These are phyloP conservation scores for Drosophila leontia DNA, from an alignment of 1,140 invertebrate species.

Conservation along the genomic window DNA sequence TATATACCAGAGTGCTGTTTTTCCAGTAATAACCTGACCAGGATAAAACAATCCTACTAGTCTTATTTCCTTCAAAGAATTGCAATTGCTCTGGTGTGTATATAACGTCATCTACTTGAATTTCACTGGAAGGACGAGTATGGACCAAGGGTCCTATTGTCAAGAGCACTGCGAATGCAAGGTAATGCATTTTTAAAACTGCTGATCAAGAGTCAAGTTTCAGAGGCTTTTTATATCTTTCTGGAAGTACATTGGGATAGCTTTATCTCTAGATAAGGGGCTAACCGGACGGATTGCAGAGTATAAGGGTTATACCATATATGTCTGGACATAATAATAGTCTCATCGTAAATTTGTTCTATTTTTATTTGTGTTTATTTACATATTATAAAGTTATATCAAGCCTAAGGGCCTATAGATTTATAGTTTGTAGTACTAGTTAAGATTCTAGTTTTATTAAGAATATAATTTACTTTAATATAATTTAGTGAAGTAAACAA, in stretches of 20 bases:
- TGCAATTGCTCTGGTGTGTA: constrained; percentile 19
- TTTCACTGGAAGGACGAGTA: not conserved
- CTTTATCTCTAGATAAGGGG: not conserved
- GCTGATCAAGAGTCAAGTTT: not conserved
- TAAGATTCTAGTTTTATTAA: rapidly evolving
- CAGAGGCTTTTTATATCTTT: constrained; percentile 9
- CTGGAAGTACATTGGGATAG: not conserved
- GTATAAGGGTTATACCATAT: not conserved
- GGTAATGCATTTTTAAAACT: constrained; percentile 4
- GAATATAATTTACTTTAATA: not conserved
- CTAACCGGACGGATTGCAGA: not conserved
- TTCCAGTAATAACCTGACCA: constrained; percentile 52
- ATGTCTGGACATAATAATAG: not conserved
- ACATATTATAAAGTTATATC: not conserved
- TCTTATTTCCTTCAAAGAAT: constrained; percentile 7
- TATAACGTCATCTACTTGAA: constrained; percentile 28
- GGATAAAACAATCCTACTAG: not conserved
- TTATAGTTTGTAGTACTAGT: not conserved
- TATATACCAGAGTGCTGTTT: constrained; percentile 43
- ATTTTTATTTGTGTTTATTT: not conserved
- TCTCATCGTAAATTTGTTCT: not conserved
- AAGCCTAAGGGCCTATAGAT: too few species aligned
- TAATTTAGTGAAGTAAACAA: not conserved
- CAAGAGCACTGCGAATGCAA: not conserved
- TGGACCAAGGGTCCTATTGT: not conserved